A percentile compares a stretch with the other conserved stretches of the same genome.
These are phyloP conservation scores for Campoplex nolae DNA, from an alignment of 2,888 invertebrate genomes.

Conservation along the genomic window DNA sequence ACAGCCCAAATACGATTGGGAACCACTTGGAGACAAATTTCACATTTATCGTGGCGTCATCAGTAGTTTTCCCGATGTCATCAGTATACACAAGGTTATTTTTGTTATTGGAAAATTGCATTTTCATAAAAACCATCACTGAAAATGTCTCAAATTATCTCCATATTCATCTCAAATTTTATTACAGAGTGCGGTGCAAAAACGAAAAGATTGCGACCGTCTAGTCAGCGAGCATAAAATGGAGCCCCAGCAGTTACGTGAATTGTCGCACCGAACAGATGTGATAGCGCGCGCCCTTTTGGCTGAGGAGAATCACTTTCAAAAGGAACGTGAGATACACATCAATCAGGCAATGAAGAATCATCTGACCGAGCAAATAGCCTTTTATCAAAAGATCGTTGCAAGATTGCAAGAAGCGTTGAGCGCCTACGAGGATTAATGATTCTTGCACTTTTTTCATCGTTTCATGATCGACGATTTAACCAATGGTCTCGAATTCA, in stretches of 20 bases:
- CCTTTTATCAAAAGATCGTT: constrained; percentile 95
- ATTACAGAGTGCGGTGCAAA: constrained; percentile 91
- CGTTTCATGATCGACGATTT: background rate
- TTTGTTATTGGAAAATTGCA: background rate
- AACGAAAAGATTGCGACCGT: constrained; percentile 95
- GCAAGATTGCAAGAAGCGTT: constrained; percentile 89
- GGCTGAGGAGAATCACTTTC: constrained; percentile 98
- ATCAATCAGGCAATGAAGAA: constrained; percentile 93
- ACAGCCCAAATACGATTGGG: constrained; percentile 95
- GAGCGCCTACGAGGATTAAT: constrained; percentile 84
- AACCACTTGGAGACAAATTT: constrained; percentile 95
- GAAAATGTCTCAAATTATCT: background rate
- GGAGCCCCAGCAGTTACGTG: constrained; percentile 92
- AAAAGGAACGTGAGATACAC: constrained; percentile 93
- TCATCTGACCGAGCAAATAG: constrained; percentile 95
- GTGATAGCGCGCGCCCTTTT: constrained; percentile 96
- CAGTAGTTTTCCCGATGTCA: constrained; percentile 94
- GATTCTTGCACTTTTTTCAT: background rate
- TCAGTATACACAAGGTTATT: constrained; percentile 93
- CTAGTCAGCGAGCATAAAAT: constrained; percentile 93
- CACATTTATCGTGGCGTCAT: constrained; percentile 98
- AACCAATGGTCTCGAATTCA: constrained; percentile 12
- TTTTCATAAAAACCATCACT: background rate
- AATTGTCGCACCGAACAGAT: constrained; percentile 94
- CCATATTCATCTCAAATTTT: constrained; percentile 52